A percentile compares a stretch with the other conserved stretches of the same genome.
Conservation (phyloP, 2,113 vertebrate species). For the Engraulis encrasicolus region DNA sequence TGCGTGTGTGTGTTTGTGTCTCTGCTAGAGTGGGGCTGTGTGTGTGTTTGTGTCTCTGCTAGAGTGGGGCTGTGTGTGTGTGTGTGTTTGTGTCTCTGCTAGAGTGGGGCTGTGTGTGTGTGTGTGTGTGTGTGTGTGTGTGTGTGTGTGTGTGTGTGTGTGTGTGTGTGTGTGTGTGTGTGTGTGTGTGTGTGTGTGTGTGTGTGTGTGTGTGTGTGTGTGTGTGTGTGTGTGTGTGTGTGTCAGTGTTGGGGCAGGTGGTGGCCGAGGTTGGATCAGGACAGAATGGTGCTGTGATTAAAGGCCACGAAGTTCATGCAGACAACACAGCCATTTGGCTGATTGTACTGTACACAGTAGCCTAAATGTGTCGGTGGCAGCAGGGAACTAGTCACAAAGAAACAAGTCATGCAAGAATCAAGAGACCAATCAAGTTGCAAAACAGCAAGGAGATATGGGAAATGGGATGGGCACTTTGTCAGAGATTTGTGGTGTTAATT, state of each 20-base stretch:
- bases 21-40: too few relatives aligned
- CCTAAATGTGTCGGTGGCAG: background rate
- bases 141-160: background rate
- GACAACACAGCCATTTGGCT: too few relatives aligned
- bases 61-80: background rate
- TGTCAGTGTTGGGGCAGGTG: background rate
- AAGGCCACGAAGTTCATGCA: too few relatives aligned
- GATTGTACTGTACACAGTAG: too few relatives aligned
- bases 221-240: background rate
- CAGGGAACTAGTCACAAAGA: background rate
- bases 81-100: too few relatives aligned
- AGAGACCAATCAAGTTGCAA: background rate
- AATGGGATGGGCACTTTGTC: background rate
- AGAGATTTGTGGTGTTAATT: too few relatives aligned
- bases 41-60: background rate
- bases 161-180: background rate
- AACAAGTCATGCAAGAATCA: background rate
- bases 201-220: background rate
- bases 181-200: background rate
- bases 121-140: background rate
- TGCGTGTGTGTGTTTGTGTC: background rate
- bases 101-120: background rate
- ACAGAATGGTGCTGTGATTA: background rate
- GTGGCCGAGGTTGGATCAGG: background rate
- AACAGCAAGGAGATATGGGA: background rate